Evolutionary conservation across 2,113 vertebrate genomes (phyloP).

Genomic region (Rattus rattus): DNA sequence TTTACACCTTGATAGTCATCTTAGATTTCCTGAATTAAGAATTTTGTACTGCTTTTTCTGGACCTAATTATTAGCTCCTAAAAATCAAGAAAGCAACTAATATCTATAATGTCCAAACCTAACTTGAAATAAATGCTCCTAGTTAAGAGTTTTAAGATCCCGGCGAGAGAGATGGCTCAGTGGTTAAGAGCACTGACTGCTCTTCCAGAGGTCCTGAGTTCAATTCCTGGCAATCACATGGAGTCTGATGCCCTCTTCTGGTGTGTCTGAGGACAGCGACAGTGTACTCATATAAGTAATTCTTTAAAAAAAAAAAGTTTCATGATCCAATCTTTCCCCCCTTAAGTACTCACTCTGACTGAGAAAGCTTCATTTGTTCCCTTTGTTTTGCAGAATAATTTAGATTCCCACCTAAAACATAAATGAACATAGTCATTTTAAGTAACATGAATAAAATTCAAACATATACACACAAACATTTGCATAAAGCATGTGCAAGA

Average conservation of each 20-base stretch:
- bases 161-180: too few relatives aligned
- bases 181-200: too few relatives aligned
- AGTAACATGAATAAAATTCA: not conserved
- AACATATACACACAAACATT: not conserved
- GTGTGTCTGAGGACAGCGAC: too few relatives aligned
- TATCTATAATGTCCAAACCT: constrained; percentile 35
- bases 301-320: not conserved
- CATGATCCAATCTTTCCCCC: not conserved
- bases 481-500: not conserved
- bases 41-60: not conserved
- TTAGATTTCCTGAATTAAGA: constrained; percentile 12
- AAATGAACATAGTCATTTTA: constrained; percentile 39
- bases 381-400: constrained; percentile 93
- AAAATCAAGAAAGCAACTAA: constrained; percentile 35
- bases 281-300: too few relatives aligned
- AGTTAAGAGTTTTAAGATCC: constrained; percentile 33
- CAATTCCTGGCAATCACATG: too few relatives aligned
- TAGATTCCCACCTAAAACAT: constrained; percentile 91
- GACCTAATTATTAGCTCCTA: not conserved
- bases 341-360: constrained; percentile 90
- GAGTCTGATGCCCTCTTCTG: too few relatives aligned
- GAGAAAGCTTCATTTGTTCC: constrained; percentile 89
- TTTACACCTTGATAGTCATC: not conserved
- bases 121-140: constrained; percentile 27
- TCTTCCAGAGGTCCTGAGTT: too few relatives aligned